Evolutionary conservation across 2,113 vertebrate species (phyloP), one percentile per base, ranked within the genome.

Genomic region (Sorex fumeus): DNA sequence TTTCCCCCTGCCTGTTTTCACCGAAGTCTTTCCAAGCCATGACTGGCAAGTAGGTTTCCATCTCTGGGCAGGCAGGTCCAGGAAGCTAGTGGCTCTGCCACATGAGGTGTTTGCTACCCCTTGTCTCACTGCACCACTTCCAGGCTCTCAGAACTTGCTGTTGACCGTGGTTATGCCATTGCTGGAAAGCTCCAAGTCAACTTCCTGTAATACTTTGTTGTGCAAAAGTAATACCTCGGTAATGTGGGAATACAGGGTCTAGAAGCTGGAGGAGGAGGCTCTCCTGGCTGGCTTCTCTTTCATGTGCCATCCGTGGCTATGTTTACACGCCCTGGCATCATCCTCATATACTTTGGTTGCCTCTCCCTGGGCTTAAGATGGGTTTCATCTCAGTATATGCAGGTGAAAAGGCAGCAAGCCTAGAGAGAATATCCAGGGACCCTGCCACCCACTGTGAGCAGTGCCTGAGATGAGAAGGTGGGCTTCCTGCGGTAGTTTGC

Each of bases 281-380:
- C 32, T 21, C 28, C 6, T 64, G 6, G 0, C 3, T 0, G 6
- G 21, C 77, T 66, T 40, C 11, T 12, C 19, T 75, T 13, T 8
- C 50, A 27, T 34, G 40, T 45, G 1, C 76, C 8, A 8, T 45
- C 81, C 36, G 8, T 16, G 30, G 6, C 2, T 67, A 0, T 27
- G 16, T 67, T 36, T 19, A 19, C 15, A 1, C 30, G 23, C 8
- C 43, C 45, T 32, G 19, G 40, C 21, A 32, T 5, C 64, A n/a
- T 82, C 43, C 57, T 47, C 69, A 2, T 2, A 11, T 0, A 3
- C 28, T 25, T 71, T 36, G 45, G 30, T 15, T 36, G 4, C 8
- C 11, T 2, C 4, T n/a, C 66, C 0, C 0, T 5, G n/a, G 7
- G 23, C 69, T 8, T 0, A 19, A 4, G 0, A 15, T 57, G 18